Evolutionary conservation across 2,797 vertebrate species (phyloP).

Genomic region (Poecilia picta): DNA sequence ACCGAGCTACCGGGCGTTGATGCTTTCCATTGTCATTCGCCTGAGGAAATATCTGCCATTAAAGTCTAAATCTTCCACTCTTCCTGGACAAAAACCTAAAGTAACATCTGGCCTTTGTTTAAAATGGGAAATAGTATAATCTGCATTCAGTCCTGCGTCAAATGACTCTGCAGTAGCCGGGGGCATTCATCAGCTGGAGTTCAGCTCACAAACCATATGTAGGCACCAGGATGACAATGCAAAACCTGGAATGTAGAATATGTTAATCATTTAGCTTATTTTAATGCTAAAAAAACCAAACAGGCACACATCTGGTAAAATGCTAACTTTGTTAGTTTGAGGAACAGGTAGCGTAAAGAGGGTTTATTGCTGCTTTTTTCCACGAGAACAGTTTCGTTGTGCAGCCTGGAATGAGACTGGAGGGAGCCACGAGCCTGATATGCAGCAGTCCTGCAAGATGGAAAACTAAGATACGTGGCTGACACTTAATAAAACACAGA

Average conservation of each 20-base stretch:
- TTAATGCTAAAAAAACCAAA: neutral
- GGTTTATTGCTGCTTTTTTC: constrained; percentile 1
- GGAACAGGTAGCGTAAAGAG: neutral
- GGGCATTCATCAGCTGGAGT: constrained; percentile 2
- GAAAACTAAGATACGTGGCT: constrained; percentile 17
- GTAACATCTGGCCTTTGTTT: neutral
- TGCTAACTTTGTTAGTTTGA: neutral
- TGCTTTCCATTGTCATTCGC: constrained; percentile 1
- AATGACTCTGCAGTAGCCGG: neutral
- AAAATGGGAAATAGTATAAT: neutral
- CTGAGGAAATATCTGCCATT: constrained; percentile 11
- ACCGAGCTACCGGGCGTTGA: too few relatives aligned
- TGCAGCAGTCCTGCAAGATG: neutral
- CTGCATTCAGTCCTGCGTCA: constrained; percentile 1
- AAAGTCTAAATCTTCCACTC: neutral
- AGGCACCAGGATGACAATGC: neutral
- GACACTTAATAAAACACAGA: constrained; percentile 14
- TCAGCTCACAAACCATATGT: neutral
- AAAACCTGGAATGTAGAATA: neutral
- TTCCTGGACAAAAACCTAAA: neutral
- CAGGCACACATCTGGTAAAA: constrained; percentile 4
- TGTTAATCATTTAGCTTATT: neutral
- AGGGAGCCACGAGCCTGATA: constrained; percentile 4
- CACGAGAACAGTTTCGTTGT: constrained; percentile 8
- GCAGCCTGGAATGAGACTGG: constrained; percentile 4